Evolutionary conservation across 2,797 vertebrate genomes (phyloP), one percentile per base, ranked within the genome.

Genomic region (Tamandua tetradactyla): DNA sequence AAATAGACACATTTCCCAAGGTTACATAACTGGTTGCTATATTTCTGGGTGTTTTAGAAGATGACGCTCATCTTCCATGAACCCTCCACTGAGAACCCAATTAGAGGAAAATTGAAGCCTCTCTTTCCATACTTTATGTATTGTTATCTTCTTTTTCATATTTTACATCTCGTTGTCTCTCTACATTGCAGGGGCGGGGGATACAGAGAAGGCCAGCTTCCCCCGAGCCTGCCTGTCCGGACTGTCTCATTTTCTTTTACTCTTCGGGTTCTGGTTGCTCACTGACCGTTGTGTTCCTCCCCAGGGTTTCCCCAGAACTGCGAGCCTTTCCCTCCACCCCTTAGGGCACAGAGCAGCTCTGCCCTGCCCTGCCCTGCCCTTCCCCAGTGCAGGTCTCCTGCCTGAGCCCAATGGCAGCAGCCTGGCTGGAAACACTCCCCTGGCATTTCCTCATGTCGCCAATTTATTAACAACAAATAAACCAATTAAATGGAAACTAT

Each of bases 391-490:
- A 62, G n/a, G 1, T 90, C 94, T 95, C 88, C 94, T 97, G 96
- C 94, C 95, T 96, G 95, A 97, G 96, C 94, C 95, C 76, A n/a
- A 82, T 59, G 78, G 87, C 27, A 37, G 92, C 95, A 95, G 87
- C 80, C 82, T 86, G 94, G 86, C 96, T 83, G 87, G 91, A 91
- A 89, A 61, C 95, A 59, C 37, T 52, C 80, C 93, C 88, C 93
- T 8, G n/a, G 94, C 90, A 86, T 82, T 92, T 95, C 94, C 94
- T 91, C 92, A 95, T 97, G 97, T 98, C 98, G 97, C 98, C 96
- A 90, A 95, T 96, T 98, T 98, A 98, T 98, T 98, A 98, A 98
- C 96, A 97, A 96, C 98, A 97, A 98, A 96, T 97, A 97, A 98
- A 97, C 95, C 0, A 94, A 97, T 96, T 97, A 93, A 97, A 97